A percentile compares a stretch with the other conserved stretches of the same genome.
Conservation (phyloP, 2,888 invertebrate species). For the Stomorhina lunata region DNA sequence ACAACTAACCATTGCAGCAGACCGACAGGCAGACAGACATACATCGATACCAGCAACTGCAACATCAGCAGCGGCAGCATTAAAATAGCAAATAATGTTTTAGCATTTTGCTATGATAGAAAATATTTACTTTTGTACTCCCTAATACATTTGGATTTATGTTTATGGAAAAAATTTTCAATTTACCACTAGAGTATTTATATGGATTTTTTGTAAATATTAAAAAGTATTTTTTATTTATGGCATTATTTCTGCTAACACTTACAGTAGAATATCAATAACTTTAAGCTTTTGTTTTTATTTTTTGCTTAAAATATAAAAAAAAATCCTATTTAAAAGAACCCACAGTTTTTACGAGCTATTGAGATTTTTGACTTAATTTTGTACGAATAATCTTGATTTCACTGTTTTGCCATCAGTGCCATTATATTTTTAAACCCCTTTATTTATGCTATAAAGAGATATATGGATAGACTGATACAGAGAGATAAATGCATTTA, state of each 20-base stretch:
- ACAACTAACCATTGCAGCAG: too few species aligned
- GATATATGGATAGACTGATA: not conserved
- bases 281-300: too few species aligned
- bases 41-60: too few species aligned
- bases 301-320: too few species aligned
- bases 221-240: conserved; percentile 17
- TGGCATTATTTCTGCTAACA: not conserved
- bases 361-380: too few species aligned
- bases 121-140: not conserved
- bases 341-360: too few species aligned
- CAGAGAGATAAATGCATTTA: not conserved
- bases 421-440: not conserved
- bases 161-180: not conserved
- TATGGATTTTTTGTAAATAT: not conserved
- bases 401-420: not conserved
- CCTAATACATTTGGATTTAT: conserved; percentile 17
- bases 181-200: not conserved
- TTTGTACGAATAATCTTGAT: too few species aligned
- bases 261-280: too few species aligned
- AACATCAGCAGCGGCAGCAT: not conserved
- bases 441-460: not conserved
- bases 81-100: not conserved
- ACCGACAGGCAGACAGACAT: too few species aligned
- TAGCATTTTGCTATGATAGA: not conserved
- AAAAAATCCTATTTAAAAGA: too few species aligned